Conservation (phyloP, 2,113 vertebrate genomes). For the Xiphophorus couchianus region DNA sequence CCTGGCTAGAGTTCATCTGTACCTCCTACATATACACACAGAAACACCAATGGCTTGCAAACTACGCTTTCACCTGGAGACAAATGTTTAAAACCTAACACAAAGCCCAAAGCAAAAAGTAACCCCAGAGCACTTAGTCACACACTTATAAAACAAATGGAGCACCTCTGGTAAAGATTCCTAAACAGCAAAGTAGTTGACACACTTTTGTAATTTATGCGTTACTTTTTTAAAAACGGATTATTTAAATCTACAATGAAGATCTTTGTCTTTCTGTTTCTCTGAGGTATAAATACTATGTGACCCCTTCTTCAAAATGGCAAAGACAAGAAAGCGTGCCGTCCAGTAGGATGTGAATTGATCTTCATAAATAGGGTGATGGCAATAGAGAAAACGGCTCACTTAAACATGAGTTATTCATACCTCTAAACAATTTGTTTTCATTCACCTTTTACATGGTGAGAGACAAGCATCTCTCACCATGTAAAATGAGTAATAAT, state of each 20-base stretch:
- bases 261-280: too few relatives aligned
- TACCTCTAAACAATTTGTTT: neutral
- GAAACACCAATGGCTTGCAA: constrained; percentile 47
- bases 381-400: neutral
- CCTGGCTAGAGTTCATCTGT: constrained; percentile 76
- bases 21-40: constrained; percentile 80
- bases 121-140: constrained; percentile 10
- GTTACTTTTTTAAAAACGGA: too few relatives aligned
- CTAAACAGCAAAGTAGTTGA: neutral
- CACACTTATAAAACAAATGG: neutral
- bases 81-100: constrained; percentile 43
- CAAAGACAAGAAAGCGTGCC: neutral
- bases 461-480: too few relatives aligned
- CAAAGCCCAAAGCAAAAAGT: constrained; percentile 22
- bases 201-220: neutral
- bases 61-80: constrained; percentile 56
- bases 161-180: neutral
- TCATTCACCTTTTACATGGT: neutral
- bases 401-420: neutral
- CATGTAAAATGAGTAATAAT: too few relatives aligned
- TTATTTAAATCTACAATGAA: too few relatives aligned
- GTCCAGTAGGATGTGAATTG: neutral
- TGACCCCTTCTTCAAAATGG: too few relatives aligned
- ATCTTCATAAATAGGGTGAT: neutral
- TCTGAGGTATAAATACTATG: too few relatives aligned